Conservation (phyloP, 2,888 invertebrate species). For the Polia nebulosa region DNA sequence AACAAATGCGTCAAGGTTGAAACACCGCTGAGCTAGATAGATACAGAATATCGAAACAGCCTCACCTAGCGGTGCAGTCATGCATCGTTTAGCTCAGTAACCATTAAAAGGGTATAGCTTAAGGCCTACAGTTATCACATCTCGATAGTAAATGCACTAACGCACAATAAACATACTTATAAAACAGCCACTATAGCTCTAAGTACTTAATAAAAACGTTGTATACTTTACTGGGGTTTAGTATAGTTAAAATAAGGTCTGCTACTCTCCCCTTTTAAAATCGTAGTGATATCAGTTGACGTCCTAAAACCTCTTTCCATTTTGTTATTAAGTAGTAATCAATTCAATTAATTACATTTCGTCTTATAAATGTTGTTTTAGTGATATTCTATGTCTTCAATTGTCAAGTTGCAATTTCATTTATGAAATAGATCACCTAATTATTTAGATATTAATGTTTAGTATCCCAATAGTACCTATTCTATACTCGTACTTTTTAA, state of each 20-base stretch:
- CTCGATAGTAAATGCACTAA: slow-evolving; percentile 44
- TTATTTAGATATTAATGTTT: slow-evolving; percentile 11
- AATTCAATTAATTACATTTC: slow-evolving; percentile 4
- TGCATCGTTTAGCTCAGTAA: slow-evolving; percentile 13
- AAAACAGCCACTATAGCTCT: slow-evolving; percentile 38
- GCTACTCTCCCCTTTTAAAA: slow-evolving; percentile 17
- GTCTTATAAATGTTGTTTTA: slow-evolving; percentile 14
- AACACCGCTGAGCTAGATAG: neutral
- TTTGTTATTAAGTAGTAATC: slow-evolving; percentile 23
- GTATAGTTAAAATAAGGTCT: slow-evolving; percentile 16
- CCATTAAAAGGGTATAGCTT: slow-evolving; percentile 17
- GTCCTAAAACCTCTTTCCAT: slow-evolving; percentile 15
- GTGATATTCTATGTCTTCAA: slow-evolving; percentile 4
- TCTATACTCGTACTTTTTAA: slow-evolving; percentile 23
- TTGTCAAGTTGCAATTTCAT: neutral
- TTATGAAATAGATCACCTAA: neutral
- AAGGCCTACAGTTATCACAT: slow-evolving; percentile 21
- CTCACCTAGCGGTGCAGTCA: slow-evolving; percentile 16
- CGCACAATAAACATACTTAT: slow-evolving; percentile 46
- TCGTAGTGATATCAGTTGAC: slow-evolving; percentile 29
- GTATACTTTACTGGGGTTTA: slow-evolving; percentile 36
- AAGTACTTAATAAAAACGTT: slow-evolving; percentile 52
- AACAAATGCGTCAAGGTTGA: slow-evolving; percentile 7
- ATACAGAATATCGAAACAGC: slow-evolving; percentile 1
- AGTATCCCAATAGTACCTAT: slow-evolving; percentile 33